Base-by-base conservation (phyloP, 2,888 invertebrate genomes). In the Drosophila borborema region DNA sequence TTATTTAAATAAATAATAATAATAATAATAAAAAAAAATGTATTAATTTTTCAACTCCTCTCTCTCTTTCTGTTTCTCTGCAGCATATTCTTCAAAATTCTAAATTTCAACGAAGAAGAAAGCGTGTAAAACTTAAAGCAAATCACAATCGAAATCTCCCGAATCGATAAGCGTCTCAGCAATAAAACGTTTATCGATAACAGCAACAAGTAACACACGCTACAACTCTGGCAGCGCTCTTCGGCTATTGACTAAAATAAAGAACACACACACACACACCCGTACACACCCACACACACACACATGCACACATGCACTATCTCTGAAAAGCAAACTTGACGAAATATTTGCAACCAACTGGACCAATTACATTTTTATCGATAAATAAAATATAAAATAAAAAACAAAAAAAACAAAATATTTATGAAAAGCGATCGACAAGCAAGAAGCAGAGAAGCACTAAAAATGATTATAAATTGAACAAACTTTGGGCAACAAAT, bases 71-170 rank as follows among this genome's bases (percentile, higher is more conserved):
- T 2, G 9, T 16, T 20, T 23, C 8, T 60, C 8, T 62, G 12
- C 73, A 87, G 87, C 82, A 89, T 80, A 77, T 84, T 86, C 80
- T 81, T 90, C 90, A 89, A 90, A 90, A 89, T 90, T 90, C 86
- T 81, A 90, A 90, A 89, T 90, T 90, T 76, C 86, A 81, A 87
- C 86, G 72, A 87, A 82, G 72, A 81, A 81, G 75, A 86, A 84
- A 84, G 82, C 89, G 81, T 89, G 75, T 86, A 40, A 81, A 86
- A 88, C 82, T 86, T 61, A 86, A 86, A 85, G 79, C 72, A 72
- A 83, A 78, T 46, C 64, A 64, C 36, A 55, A 51, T 66, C 73
- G 72, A 76, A 82, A 86, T 85, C 84, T 85, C 84, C 82, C 82
- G 58, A 53, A 79, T 85, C 82, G 84, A 78, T 72, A 77, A 56